Evolutionary conservation across 2,797 vertebrate species (phyloP).

Genomic region (Gymnoscopelus braueri): DNA sequence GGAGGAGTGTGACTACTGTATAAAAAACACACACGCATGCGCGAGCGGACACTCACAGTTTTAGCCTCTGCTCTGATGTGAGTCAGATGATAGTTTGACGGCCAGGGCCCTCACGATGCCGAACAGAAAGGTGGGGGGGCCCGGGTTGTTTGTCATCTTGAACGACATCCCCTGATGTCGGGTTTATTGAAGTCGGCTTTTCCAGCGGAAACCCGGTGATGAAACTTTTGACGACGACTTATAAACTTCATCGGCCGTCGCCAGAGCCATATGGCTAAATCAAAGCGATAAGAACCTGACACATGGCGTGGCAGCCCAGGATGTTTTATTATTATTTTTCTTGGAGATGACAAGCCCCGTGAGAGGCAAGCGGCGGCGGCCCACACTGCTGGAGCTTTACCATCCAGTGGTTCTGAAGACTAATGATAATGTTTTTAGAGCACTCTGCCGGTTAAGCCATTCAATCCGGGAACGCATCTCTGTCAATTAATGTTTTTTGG

Average conservation of each 20-base stretch:
- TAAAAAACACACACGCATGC: too few relatives aligned
- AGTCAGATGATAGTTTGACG: conserved; percentile 31
- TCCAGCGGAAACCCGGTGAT: conserved; percentile 1
- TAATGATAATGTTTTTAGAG: conserved; percentile 68
- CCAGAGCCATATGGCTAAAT: conserved; percentile 28
- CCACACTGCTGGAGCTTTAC: conserved; percentile 24
- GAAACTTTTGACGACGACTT: conserved; percentile 26
- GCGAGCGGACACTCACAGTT: too few relatives aligned
- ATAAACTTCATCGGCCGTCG: conserved; percentile 29
- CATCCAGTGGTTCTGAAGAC: conserved; percentile 53
- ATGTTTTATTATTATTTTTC: too few relatives aligned
- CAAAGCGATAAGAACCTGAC: too few relatives aligned
- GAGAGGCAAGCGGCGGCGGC: too few relatives aligned
- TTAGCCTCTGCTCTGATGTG: background rate
- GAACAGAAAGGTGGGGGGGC: too few relatives aligned
- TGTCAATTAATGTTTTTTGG: too few relatives aligned
- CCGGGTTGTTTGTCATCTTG: background rate
- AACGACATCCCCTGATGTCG: background rate
- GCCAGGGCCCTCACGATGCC: conserved; percentile 10
- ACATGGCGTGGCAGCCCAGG: too few relatives aligned
- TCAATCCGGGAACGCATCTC: too few relatives aligned
- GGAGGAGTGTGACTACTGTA: too few relatives aligned
- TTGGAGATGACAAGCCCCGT: too few relatives aligned
- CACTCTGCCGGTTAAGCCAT: conserved; percentile 36
- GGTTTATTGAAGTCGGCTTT: conserved; percentile 6